These are phyloP conservation scores for Picathartes gymnocephalus DNA, from an alignment of 2,113 vertebrate genomes.

Conservation along the genomic window DNA sequence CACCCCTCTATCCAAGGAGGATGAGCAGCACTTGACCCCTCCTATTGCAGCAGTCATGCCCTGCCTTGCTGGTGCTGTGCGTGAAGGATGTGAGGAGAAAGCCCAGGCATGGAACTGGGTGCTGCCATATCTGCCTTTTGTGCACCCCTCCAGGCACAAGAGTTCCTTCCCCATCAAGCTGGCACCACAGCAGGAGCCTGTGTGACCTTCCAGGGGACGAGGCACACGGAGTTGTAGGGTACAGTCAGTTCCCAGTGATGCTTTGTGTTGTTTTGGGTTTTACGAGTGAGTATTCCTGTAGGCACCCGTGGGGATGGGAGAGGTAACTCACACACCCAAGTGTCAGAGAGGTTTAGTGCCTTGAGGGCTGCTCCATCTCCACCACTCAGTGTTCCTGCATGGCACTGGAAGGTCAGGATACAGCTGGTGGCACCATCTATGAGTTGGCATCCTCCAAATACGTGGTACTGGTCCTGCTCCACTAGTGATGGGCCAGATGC, in stretches of 20 bases:
- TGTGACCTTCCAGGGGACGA: neutral
- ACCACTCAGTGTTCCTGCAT: neutral
- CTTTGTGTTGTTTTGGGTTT: neutral
- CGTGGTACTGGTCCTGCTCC: neutral
- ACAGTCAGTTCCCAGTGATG: neutral
- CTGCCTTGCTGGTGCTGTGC: neutral
- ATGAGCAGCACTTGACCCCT: neutral
- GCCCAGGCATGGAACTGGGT: neutral
- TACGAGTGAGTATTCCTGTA: neutral
- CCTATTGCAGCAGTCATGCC: neutral
- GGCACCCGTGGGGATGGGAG: neutral
- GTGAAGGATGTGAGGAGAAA: neutral
- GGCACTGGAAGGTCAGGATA: neutral
- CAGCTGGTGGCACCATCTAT: neutral
- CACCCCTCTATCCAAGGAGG: neutral
- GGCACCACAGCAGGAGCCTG: too few species aligned
- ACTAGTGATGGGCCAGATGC: neutral
- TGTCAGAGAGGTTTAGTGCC: neutral
- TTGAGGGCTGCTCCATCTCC: neutral
- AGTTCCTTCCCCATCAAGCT: neutral
- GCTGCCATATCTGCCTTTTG: neutral
- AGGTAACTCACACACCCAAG: neutral
- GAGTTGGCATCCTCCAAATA: neutral
- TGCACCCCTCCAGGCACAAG: fast-evolving
- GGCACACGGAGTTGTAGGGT: neutral